Percentiles rank a stretch among this genome's conserved stretches.
phyloP scores from a whole-genome alignment of 2,113 vertebrate species.

The Hystrix brachyura region DNA sequence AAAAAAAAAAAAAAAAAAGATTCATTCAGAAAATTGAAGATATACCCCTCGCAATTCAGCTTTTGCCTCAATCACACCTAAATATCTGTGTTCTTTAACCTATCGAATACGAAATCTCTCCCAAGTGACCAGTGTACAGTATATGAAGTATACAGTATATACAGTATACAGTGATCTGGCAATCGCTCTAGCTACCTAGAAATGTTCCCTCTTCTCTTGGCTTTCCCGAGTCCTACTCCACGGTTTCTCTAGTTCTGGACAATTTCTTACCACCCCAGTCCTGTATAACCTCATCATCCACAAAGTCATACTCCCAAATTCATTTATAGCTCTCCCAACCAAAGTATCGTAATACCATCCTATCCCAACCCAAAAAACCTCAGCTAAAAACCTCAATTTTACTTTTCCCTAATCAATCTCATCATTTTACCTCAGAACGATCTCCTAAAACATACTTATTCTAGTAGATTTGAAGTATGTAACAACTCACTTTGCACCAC shows the following conservation, averaged over 20 bases:
- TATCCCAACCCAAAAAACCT: background rate
- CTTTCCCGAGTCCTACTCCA: slow-evolving; percentile 12
- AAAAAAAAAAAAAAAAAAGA: background rate
- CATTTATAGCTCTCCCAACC: slow-evolving; percentile 34
- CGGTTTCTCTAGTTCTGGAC: background rate
- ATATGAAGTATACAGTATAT: background rate
- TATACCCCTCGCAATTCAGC: background rate
- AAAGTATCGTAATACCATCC: background rate
- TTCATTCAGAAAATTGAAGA: slow-evolving; percentile 26
- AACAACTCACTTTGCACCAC: background rate
- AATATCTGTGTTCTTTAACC: background rate
- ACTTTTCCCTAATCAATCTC: slow-evolving; percentile 9
- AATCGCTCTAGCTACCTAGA: background rate
- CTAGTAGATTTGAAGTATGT: background rate
- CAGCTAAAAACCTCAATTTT: slow-evolving; percentile 51
- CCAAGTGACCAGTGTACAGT: background rate
- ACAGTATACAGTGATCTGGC: background rate
- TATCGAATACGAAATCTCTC: background rate
- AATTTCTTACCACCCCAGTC: background rate
- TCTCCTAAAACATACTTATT: slow-evolving; percentile 37
- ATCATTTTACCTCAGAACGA: slow-evolving; percentile 9
- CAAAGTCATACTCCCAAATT: background rate
- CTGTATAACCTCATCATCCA: slow-evolving; percentile 1
- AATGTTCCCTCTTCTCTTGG: background rate
- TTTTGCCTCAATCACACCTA: slow-evolving; percentile 51